A percentile compares a stretch with the other conserved stretches of the same genome.
Conservation (phyloP, 2,888 invertebrate genomes). For the Sinotaia quadrata region DNA sequence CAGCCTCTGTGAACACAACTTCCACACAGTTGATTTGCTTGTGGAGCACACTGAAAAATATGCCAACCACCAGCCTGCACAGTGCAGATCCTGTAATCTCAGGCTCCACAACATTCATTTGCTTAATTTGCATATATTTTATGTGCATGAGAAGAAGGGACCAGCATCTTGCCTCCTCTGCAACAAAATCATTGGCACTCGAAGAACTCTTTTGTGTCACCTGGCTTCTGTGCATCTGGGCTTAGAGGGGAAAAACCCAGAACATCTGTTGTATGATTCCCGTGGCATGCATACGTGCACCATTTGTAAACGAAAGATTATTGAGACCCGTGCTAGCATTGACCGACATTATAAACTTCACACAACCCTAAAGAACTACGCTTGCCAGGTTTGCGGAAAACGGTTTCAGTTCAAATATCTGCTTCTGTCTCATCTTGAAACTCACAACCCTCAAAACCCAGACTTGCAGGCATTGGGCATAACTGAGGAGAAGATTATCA, state of each 20-base stretch:
- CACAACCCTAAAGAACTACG: not conserved
- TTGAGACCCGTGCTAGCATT: constrained; percentile 5
- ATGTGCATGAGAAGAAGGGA: constrained; percentile 2
- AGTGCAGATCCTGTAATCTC: constrained; percentile 2
- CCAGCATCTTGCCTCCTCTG: constrained; percentile 9
- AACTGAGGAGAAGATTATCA: not conserved
- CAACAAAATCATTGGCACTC: constrained; percentile 2
- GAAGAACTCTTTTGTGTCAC: constrained; percentile 8
- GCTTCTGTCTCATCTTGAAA: constrained; percentile 7
- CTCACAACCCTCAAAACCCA: not conserved
- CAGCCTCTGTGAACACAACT: not conserved
- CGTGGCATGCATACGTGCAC: constrained; percentile 9
- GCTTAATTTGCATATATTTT: constrained; percentile 11
- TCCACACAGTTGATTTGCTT: not conserved
- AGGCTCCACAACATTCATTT: constrained; percentile 13
- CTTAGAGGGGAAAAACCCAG: not conserved
- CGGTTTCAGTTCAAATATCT: constrained; percentile 6
- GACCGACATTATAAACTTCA: constrained; percentile 10
- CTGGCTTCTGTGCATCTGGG: not conserved
- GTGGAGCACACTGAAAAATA: not conserved
- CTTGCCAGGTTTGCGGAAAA: constrained; percentile 4
- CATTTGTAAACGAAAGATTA: not conserved
- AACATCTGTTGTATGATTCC: not conserved
- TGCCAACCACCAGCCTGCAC: not conserved
- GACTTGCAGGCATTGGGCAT: not conserved